phyloP scores from a whole-genome alignment of 2,113 vertebrate species.

The Gadus macrocephalus region DNA sequence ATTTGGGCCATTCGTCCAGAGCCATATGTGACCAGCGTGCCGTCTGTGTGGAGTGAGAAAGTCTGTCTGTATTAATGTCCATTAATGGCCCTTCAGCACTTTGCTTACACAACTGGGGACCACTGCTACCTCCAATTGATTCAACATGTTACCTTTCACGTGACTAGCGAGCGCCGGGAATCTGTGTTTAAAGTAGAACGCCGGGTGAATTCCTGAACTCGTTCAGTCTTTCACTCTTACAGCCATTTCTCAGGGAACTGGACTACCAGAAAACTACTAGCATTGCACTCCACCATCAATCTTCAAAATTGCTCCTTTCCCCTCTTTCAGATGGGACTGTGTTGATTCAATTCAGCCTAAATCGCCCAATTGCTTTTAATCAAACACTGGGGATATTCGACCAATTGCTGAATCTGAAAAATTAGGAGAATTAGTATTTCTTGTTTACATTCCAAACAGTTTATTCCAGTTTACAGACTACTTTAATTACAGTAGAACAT shows the following conservation, averaged over 20 bases:
- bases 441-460: too few relatives aligned
- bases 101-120: slow-evolving; percentile 56
- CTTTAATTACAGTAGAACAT: too few relatives aligned
- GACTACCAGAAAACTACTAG: slow-evolving; percentile 33
- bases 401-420: too few relatives aligned
- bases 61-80: slow-evolving; percentile 43
- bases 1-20: slow-evolving; percentile 31
- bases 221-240: slow-evolving; percentile 38
- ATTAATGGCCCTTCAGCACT: slow-evolving; percentile 50
- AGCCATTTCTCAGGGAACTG: slow-evolving; percentile 22
- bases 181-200: slow-evolving; percentile 47
- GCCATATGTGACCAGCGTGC: slow-evolving; percentile 29
- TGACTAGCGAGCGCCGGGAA: slow-evolving; percentile 36
- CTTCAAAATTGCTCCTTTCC: slow-evolving; percentile 34
- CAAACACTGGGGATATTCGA: slow-evolving; percentile 1
- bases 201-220: slow-evolving; percentile 36
- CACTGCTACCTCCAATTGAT: slow-evolving; percentile 44
- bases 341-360: slow-evolving; percentile 24
- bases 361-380: slow-evolving; percentile 15
- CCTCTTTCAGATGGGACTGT: slow-evolving; percentile 17
- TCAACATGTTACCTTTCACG: slow-evolving; percentile 53
- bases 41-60: slow-evolving; percentile 18
- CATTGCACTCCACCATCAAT: slow-evolving; percentile 27
- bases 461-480: too few relatives aligned
- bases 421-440: too few relatives aligned